Conservation (phyloP, 2,113 vertebrate species). For the Oplegnathus fasciatus region DNA sequence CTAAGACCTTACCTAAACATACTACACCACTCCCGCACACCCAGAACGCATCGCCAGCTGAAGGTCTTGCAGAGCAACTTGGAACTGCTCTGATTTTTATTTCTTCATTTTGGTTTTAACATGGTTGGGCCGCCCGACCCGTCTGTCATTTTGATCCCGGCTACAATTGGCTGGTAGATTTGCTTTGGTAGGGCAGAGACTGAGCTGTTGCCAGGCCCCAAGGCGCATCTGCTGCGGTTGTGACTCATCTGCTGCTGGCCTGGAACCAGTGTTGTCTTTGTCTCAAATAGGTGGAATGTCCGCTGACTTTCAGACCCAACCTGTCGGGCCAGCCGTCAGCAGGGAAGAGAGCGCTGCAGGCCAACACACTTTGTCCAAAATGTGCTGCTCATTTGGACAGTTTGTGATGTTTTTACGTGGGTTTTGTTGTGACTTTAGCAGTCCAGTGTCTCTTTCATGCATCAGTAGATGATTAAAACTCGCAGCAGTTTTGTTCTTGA, state of each 20-base stretch:
- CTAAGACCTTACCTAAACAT: slow-evolving; percentile 79
- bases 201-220: slow-evolving; percentile 56
- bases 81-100: slow-evolving; percentile 21
- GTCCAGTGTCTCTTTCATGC: background rate
- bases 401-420: background rate
- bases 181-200: background rate
- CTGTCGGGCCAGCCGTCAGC: slow-evolving; percentile 58
- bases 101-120: slow-evolving; percentile 26
- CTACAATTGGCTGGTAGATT: slow-evolving; percentile 28
- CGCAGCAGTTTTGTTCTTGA: background rate
- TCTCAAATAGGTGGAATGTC: slow-evolving; percentile 71
- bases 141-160: slow-evolving; percentile 28
- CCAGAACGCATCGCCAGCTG: slow-evolving; percentile 36
- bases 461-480: background rate
- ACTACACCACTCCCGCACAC: slow-evolving; percentile 60
- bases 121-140: slow-evolving; percentile 11
- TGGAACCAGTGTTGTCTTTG: slow-evolving; percentile 71
- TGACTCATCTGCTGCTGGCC: slow-evolving; percentile 71
- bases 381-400: background rate
- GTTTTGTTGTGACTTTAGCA: background rate
- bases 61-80: slow-evolving; percentile 31
- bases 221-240: slow-evolving; percentile 62
- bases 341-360: background rate
- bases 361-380: background rate
- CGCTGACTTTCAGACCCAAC: slow-evolving; percentile 72